Percentiles rank a stretch among this genome's conserved stretches.
Conservation (phyloP, 2,113 vertebrate genomes). For the Thomomys bottae region DNA sequence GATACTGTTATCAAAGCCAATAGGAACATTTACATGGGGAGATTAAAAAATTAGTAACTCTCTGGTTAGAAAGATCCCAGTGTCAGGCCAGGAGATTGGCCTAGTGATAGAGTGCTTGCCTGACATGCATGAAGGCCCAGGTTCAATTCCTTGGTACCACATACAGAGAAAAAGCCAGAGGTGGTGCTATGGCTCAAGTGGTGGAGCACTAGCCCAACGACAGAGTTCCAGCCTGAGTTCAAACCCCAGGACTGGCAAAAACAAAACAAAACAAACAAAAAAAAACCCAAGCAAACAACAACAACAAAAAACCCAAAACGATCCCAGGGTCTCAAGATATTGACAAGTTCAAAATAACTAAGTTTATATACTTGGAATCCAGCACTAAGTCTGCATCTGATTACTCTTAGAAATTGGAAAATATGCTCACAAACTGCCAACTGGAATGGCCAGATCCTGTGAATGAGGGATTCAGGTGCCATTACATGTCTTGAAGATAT, state of each 20-base stretch:
- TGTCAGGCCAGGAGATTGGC: too few relatives aligned
- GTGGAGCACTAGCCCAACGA: too few relatives aligned
- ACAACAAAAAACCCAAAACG: too few relatives aligned
- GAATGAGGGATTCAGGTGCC: fast-evolving
- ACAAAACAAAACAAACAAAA: too few relatives aligned
- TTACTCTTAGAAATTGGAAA: background rate
- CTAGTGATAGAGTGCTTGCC: too few relatives aligned
- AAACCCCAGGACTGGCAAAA: too few relatives aligned
- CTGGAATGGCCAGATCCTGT: background rate
- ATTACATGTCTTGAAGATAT: background rate
- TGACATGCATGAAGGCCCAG: too few relatives aligned
- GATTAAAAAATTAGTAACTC: background rate
- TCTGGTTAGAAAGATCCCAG: background rate
- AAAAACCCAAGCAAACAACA: too few relatives aligned
- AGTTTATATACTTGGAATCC: background rate
- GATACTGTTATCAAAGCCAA: background rate
- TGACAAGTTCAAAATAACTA: background rate
- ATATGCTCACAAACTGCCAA: background rate
- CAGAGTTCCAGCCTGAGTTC: too few relatives aligned
- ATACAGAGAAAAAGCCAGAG: too few relatives aligned
- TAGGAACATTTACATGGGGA: background rate
- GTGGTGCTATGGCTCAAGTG: too few relatives aligned
- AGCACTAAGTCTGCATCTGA: background rate
- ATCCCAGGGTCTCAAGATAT: background rate
- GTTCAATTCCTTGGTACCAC: too few relatives aligned